Evolutionary conservation across 2,113 vertebrate species (phyloP).

Genomic region (Euleptes europaea): DNA sequence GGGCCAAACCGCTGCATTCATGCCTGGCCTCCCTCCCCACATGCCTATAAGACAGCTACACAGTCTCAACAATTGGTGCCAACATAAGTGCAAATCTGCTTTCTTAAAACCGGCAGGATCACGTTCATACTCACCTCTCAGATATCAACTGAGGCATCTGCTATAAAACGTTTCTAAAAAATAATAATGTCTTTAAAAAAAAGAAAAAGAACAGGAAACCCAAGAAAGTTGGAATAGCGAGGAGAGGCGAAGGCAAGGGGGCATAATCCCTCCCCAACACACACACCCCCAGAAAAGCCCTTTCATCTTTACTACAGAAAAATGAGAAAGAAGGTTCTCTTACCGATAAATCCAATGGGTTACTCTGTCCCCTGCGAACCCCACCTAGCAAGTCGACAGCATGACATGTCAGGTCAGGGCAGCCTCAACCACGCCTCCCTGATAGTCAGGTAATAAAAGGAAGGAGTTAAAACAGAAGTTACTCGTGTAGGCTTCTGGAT

Average conservation of each 20-base stretch:
- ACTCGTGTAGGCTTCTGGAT: constrained; percentile 79
- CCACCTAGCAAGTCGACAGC: constrained; percentile 87
- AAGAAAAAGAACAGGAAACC: constrained; percentile 27
- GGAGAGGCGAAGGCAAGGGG: constrained; percentile 9
- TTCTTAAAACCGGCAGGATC: not conserved
- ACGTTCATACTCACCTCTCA: not conserved
- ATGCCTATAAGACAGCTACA: too few relatives aligned
- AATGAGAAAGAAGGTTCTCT: constrained; percentile 82
- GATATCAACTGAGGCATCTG: constrained; percentile 6
- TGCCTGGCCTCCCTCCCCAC: too few relatives aligned
- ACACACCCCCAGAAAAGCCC: constrained; percentile 60
- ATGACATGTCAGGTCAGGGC: constrained; percentile 85
- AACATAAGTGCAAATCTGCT: not conserved
- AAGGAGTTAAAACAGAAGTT: constrained; percentile 89
- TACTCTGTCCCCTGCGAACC: constrained; percentile 83
- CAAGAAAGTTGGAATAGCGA: not conserved
- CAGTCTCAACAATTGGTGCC: too few relatives aligned
- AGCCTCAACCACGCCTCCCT: constrained; percentile 89
- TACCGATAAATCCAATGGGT: constrained; percentile 86
- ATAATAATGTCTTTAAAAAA: not conserved
- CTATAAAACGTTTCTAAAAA: constrained; percentile 18
- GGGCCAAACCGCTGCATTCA: too few relatives aligned
- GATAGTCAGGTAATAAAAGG: constrained; percentile 96
- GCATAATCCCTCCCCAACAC: constrained; percentile 44
- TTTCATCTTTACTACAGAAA: constrained; percentile 64